These are phyloP conservation scores for Battus philenor DNA, from an alignment of 1,140 invertebrate genomes.

Conservation along the genomic window DNA sequence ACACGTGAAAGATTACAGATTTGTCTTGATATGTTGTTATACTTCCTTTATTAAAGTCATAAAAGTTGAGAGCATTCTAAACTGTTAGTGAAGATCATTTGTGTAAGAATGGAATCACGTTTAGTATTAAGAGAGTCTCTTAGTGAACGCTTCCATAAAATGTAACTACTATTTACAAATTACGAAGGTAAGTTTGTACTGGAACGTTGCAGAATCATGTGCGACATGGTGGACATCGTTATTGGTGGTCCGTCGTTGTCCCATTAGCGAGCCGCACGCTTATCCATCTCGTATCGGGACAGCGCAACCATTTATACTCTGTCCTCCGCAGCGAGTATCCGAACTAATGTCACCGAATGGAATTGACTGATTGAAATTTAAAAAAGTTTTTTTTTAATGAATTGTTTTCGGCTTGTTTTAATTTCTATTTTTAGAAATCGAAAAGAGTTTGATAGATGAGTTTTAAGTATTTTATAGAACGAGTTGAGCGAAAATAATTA, in stretches of 20 bases:
- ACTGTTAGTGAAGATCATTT: no score
- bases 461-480: neutral
- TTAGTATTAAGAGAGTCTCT: slow-evolving; percentile 1
- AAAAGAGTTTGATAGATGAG: no score
- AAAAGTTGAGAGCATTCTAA: no score
- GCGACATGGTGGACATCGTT: slow-evolving; percentile 7
- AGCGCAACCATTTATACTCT: slow-evolving; percentile 10
- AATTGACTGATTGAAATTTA: slow-evolving; percentile 5
- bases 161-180: slow-evolving; percentile 30
- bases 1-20: no score
- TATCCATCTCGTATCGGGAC: slow-evolving; percentile 21
- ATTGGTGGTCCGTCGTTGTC: slow-evolving; percentile 20
- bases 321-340: slow-evolving; percentile 8
- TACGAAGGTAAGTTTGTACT: slow-evolving; percentile 27
- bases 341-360: slow-evolving; percentile 6
- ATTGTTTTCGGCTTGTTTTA: neutral
- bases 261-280: slow-evolving; percentile 22
- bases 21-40: no score
- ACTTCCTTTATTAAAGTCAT: no score
- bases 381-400: neutral
- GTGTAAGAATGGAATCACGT: slow-evolving; percentile 9
- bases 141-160: slow-evolving; percentile 22
- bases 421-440: neutral
- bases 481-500: neutral
- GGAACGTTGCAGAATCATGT: slow-evolving; percentile 21